phyloP scores from a whole-genome alignment of 2,888 invertebrate species.

The Xestia xanthographa region DNA sequence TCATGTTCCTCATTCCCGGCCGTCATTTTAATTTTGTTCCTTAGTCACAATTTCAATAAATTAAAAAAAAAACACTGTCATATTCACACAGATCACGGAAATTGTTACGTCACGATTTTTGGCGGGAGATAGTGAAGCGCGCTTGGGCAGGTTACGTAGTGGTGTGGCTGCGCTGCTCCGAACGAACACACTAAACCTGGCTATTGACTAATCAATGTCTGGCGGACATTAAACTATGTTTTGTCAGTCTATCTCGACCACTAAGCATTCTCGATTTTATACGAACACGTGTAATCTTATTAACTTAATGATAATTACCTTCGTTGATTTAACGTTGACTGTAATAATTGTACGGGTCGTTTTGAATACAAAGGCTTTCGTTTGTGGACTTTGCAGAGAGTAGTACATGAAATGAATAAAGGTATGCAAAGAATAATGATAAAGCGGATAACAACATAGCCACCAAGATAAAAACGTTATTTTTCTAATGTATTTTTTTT shows the following conservation, averaged over 20 bases:
- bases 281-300: constrained; percentile 56
- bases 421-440: neutral
- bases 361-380: constrained; percentile 27
- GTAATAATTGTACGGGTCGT: constrained; percentile 3
- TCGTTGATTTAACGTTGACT: constrained; percentile 35
- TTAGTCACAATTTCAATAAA: constrained; percentile 56
- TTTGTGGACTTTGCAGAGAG: constrained; percentile 2
- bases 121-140: constrained; percentile 71
- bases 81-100: constrained; percentile 66
- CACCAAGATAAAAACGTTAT: neutral
- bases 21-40: constrained; percentile 80
- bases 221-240: constrained; percentile 53
- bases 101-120: constrained; percentile 62
- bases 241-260: constrained; percentile 51
- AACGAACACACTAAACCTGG: constrained; percentile 57
- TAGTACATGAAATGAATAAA: constrained; percentile 10
- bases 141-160: constrained; percentile 48
- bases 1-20: constrained; percentile 88
- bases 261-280: constrained; percentile 49
- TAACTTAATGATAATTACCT: constrained; percentile 59
- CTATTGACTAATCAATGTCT: constrained; percentile 63
- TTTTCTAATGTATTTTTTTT: neutral
- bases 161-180: constrained; percentile 57
- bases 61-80: constrained; percentile 66
- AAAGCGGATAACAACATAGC: neutral